phyloP scores from a whole-genome alignment of 2,797 vertebrate species.

The Aplochiton taeniatus region DNA sequence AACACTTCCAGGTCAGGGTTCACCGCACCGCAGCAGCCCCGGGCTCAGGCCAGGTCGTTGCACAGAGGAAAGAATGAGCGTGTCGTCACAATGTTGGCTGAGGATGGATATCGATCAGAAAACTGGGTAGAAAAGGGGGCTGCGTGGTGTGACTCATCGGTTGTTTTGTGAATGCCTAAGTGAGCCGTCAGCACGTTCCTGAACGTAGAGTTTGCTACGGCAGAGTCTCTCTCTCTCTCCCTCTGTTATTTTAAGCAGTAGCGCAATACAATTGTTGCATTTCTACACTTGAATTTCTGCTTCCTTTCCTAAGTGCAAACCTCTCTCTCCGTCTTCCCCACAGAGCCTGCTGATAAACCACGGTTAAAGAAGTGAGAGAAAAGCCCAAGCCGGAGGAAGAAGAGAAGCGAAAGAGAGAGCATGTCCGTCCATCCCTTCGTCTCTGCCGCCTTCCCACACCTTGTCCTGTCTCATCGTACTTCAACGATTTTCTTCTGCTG shows the following conservation, averaged over 20 bases:
- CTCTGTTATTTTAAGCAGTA: constrained; percentile 8
- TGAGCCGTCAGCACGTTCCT: not conserved
- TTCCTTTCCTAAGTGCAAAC: not conserved
- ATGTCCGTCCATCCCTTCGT: constrained; percentile 32
- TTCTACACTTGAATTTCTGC: too few species aligned
- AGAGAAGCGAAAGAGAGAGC: constrained; percentile 25
- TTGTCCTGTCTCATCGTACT: too few species aligned
- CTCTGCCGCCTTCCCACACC: too few species aligned
- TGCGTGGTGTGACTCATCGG: not conserved
- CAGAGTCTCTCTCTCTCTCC: constrained; percentile 25
- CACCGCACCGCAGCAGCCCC: not conserved
- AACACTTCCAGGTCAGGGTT: constrained; percentile 13
- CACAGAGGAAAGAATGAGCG: too few species aligned
- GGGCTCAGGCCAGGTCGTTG: too few species aligned
- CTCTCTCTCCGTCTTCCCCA: constrained; percentile 20
- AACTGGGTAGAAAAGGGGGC: not conserved
- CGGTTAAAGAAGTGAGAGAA: constrained; percentile 54
- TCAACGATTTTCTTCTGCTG: too few species aligned
- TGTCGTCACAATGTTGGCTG: too few species aligned
- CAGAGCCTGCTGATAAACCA: constrained; percentile 67
- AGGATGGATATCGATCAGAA: not conserved
- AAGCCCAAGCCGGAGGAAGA: too few species aligned
- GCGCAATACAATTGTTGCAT: too few species aligned
- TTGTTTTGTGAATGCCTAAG: not conserved
- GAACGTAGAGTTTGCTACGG: not conserved